Base-by-base conservation (phyloP, 2,888 invertebrate species). In the Euplexia lucipara region DNA sequence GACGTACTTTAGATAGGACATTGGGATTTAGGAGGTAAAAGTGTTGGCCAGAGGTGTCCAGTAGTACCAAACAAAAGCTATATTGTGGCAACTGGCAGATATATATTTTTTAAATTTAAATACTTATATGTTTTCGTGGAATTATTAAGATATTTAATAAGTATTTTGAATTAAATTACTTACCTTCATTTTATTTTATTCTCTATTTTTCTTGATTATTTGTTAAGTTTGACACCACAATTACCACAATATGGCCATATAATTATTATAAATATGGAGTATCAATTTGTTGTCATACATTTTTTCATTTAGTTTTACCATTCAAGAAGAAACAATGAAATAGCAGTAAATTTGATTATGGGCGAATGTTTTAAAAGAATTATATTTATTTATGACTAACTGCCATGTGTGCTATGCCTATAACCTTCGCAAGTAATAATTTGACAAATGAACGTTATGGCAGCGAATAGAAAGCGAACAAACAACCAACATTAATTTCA, bases 51-150 rank as follows among this genome's bases (percentile, higher is more conserved):
- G 2, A 26, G 5, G 26, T 26, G 26, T 26, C 26, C 26, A 26
- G 26, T 26, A 79, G 82, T 81, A 85, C 62, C 85, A 85, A 83
- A 85, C 86, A 86, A 85, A 78, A 81, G 71, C 75, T 51, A 64
- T 75, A 60, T 60, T 74, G 72, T 73, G 69, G 74, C 78, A 78
- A 67, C 18, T 30, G 47, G 26, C 9, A 22, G 26, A 60, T 54
- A 20, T 10, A 52, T 47, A 57, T 32, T 18, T 18, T 12, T 10
- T 3, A 60, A 12, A 0, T 1, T 10, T 37, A 51, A n/a, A 30
- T 5, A 7, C n/a, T 8, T 34, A 7, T 14, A 30, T 7, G 16
- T 14, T 62, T 78, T 80, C 81, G 74, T 80, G 69, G 78, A 70
- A 26, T 53, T 35, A 30, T 41, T 14, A 18, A 49, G 16, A 35